A percentile compares a stretch with the other conserved stretches of the same genome.
These are phyloP conservation scores for Eulemur mongoz DNA, from an alignment of 2,797 vertebrate species.

Conservation along the genomic window DNA sequence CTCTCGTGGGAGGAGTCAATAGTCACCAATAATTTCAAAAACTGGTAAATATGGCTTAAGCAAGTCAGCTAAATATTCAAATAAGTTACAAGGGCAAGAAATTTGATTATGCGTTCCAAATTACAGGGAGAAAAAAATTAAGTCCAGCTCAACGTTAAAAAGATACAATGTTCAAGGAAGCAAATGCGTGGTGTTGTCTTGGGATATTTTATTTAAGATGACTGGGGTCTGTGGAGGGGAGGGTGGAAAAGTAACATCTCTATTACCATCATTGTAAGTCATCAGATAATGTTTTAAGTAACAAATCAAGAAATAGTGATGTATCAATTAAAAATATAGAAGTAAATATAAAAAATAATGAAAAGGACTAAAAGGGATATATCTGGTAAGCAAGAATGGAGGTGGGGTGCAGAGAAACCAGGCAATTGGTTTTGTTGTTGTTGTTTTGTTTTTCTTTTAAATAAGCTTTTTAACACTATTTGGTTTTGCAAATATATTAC, in stretches of 20 bases:
- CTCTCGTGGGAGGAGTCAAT: background rate
- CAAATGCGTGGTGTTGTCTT: background rate
- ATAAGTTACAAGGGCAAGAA: background rate
- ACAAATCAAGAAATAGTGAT: background rate
- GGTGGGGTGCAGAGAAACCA: background rate
- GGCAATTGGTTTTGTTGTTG: background rate
- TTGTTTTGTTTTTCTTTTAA: background rate
- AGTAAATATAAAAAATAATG: background rate
- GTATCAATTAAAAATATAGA: background rate
- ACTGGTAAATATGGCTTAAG: background rate
- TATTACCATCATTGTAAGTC: background rate
- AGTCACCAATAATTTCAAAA: slow-evolving; percentile 29
- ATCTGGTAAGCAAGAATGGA: background rate
- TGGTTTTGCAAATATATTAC: background rate
- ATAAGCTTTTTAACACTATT: background rate
- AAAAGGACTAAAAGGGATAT: background rate
- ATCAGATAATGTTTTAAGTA: background rate
- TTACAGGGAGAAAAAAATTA: background rate
- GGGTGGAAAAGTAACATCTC: background rate
- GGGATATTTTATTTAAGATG: background rate
- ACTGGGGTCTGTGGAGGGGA: background rate
- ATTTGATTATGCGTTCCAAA: background rate
- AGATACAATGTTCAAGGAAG: background rate
- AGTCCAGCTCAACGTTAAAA: background rate
- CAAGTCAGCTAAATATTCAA: background rate